Evolutionary conservation across 2,888 invertebrate genomes (phyloP).

Genomic region (Hemistola chrysoprasaria): DNA sequence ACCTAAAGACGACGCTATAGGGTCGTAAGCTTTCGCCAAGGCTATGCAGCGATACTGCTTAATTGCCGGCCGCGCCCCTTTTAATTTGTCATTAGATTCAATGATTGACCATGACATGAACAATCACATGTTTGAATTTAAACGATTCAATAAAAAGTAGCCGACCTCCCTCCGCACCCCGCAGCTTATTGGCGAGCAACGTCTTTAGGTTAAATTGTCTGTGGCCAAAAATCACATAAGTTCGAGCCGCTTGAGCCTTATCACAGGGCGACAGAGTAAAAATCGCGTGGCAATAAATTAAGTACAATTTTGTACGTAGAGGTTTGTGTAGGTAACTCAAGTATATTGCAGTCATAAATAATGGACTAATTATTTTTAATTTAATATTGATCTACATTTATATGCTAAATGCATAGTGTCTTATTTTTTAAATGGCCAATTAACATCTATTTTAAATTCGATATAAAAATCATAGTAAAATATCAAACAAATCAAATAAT

Average conservation of each 20-base stretch:
- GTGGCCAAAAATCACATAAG: not conserved
- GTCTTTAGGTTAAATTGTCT: not conserved
- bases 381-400: not conserved
- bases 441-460: conserved; percentile 7
- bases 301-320: conserved; percentile 42
- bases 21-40: too few species aligned
- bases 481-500: too few species aligned
- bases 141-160: too few species aligned
- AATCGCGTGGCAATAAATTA: conserved; percentile 34
- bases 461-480: conserved; percentile 7
- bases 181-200: not conserved
- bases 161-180: too few species aligned
- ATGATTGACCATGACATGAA: too few species aligned
- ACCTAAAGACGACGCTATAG: too few species aligned
- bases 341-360: not conserved
- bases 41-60: too few species aligned
- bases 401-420: too few species aligned
- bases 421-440: not conserved
- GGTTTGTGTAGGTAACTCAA: conserved; percentile 27
- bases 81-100: too few species aligned
- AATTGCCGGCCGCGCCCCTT: too few species aligned
- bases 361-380: too few species aligned
- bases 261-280: conserved; percentile 21
- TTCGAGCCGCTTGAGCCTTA: conserved; percentile 32
- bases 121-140: too few species aligned